Base-by-base conservation (phyloP, 2,113 vertebrate genomes). In the Pheucticus melanocephalus region DNA sequence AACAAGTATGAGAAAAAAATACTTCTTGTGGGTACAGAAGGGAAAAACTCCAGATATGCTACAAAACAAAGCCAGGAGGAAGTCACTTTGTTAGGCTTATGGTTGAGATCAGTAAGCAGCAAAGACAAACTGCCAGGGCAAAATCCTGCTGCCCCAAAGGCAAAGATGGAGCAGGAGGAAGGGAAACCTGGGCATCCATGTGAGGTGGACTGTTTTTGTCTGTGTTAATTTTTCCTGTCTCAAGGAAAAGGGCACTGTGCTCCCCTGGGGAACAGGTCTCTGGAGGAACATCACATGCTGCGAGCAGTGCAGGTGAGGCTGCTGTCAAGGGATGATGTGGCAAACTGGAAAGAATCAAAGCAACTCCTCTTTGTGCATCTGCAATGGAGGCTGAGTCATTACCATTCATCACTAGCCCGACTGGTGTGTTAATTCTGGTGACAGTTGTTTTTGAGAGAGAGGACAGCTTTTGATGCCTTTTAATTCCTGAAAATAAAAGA, bases 381-480 rank as follows among this genome's bases (percentile, higher is more conserved):
- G 88, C 95, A 85, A 8, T 25, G 69, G 76, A 91, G 78, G 50
- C n/a, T 92, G 85, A 75, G 61, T 95, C 87, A 85, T 86, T 95
- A 72, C 86, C 88, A 86, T 96, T 93, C 83, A 84, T 80, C 81
- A 89, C 57, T 73, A 88, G 51, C 50, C 45, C 2, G 33, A 82
- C 92, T 95, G 63, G 44, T 89, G 64, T 86, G 82, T 91, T 94
- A 93, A 66, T 95, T 95, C 71, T 44, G 63, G 91, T 94, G 97
- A 97, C 97, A 96, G 90, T 76, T 92, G 72, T 95, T 95, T 96
- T 88, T 4, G 4, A 60, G 48, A 93, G 78, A 80, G 72, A 89
- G 96, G 80, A 88, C 69, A 85, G 91, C 86, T 96, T 95, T 96
- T 76, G 79, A 94, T 95, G 69, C 82, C 87, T 90, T 95, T 95